Base-by-base conservation (phyloP, 2,797 vertebrate genomes). In the Pogonophryne albipinna region DNA sequence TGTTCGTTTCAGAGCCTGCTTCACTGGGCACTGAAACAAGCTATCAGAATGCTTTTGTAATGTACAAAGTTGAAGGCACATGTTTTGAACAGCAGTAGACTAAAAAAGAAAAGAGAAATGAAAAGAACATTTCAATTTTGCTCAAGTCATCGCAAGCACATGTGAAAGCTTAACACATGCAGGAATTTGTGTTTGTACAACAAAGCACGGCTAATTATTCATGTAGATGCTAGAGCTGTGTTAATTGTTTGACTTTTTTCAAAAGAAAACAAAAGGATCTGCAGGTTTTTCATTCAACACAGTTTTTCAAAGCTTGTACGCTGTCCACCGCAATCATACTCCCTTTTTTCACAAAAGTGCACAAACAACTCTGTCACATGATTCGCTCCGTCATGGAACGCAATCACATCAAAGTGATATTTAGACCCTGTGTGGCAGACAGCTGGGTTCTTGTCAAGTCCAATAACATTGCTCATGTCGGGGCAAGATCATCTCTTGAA, bases 401-500 rank as follows among this genome's bases (percentile, higher is more conserved):
- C 87, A 82, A 60, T 83, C 81, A 55, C 78, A 78, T 86, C 82
- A 85, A 81, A 85, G 73, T 78, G 76, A 89, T 83, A 80, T 53
- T 56, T 63, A 72, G 76, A 81, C 64, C 17, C 47, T 61, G 49
- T 58, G 69, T 74, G 80, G 80, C 88, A 87, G 86, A 89, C 87
- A 80, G 74, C 90, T 87, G 89, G 80, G 84, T 81, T 87, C 83
- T 82, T 87, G 90, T 92, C 90, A 85, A 91, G 87, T 86, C 84
- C 71, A 88, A 89, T 91, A 92, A 87, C 31, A 9, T 74, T 19
- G 65, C 78, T 81, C 52, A 14, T 89, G 90, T 93, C 57, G 61
- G 80, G 87, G 78, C 84, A 38, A 90, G 89, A 90, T 92, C 89
- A 91, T 90, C 89, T 91, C 89, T 85, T 92, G 90, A 90, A 87